These are phyloP conservation scores for Phrynocephalus forsythii DNA, from an alignment of 2,797 vertebrate species.

Conservation along the genomic window DNA sequence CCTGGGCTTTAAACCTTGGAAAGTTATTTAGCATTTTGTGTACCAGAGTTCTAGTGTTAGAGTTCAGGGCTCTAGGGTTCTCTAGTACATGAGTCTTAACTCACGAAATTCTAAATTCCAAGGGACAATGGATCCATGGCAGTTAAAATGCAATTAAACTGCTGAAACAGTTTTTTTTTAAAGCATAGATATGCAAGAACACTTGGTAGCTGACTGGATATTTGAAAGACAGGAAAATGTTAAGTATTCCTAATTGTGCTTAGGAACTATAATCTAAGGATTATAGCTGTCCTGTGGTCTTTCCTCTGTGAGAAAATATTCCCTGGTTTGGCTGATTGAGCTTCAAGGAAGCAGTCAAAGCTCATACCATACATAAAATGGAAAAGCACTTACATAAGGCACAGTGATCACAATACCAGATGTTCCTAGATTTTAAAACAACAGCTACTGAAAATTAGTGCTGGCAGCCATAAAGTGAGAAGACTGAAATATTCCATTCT, in stretches of 20 bases:
- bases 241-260: neutral
- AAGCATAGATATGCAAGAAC: neutral
- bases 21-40: too few relatives aligned
- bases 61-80: too few relatives aligned
- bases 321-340: neutral
- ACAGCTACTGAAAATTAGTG: neutral
- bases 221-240: neutral
- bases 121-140: too few relatives aligned
- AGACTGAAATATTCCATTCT: neutral
- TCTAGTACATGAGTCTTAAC: too few relatives aligned
- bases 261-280: neutral
- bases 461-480: neutral
- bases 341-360: constrained; percentile 15
- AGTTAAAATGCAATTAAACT: too few relatives aligned
- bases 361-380: neutral
- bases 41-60: too few relatives aligned
- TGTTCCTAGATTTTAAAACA: constrained; percentile 17
- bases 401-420: neutral
- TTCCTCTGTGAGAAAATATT: neutral
- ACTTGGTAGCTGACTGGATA: neutral
- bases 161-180: too few relatives aligned
- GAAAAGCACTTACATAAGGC: neutral
- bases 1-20: too few relatives aligned
- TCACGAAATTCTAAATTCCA: too few relatives aligned
- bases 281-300: neutral